Percentiles rank a stretch among this genome's conserved stretches.
phyloP scores from a whole-genome alignment of 2,113 vertebrate genomes.

The Oceanodroma tethys region DNA sequence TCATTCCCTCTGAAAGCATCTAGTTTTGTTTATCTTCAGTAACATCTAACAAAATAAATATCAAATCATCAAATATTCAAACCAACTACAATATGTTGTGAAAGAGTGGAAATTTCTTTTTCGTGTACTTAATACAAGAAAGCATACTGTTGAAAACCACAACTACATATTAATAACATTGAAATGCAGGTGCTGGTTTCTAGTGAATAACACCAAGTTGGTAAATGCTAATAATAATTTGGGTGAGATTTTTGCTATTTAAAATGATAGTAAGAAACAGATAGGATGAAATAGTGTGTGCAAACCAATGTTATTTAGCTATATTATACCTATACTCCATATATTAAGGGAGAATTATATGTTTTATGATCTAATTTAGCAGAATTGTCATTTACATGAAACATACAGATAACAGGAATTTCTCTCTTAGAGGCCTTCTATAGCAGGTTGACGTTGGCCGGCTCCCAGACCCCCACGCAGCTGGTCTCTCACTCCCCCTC shows the following conservation, averaged over 20 bases:
- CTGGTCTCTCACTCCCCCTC: fast-evolving
- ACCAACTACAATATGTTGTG: not conserved
- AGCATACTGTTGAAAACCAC: not conserved
- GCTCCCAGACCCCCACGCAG: fast-evolving
- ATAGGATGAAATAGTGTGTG: not conserved
- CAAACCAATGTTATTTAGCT: not conserved
- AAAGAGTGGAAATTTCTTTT: not conserved
- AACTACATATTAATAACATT: not conserved
- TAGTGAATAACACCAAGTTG: not conserved
- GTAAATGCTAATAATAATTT: not conserved
- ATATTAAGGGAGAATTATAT: not conserved
- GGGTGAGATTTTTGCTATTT: not conserved
- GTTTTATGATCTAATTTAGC: not conserved
- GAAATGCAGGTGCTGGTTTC: not conserved
- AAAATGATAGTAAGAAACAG: not conserved
- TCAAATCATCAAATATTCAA: not conserved
- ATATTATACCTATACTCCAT: not conserved
- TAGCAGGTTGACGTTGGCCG: fast-evolving
- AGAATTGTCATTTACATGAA: not conserved
- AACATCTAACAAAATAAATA: not conserved
- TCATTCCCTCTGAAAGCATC: not conserved
- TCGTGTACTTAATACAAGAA: not conserved
- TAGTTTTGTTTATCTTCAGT: not conserved
- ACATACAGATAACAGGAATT: not conserved
- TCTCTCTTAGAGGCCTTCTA: not conserved